Evolutionary conservation across 2,888 invertebrate species (phyloP).

Genomic region (Odiellus spinosus): DNA sequence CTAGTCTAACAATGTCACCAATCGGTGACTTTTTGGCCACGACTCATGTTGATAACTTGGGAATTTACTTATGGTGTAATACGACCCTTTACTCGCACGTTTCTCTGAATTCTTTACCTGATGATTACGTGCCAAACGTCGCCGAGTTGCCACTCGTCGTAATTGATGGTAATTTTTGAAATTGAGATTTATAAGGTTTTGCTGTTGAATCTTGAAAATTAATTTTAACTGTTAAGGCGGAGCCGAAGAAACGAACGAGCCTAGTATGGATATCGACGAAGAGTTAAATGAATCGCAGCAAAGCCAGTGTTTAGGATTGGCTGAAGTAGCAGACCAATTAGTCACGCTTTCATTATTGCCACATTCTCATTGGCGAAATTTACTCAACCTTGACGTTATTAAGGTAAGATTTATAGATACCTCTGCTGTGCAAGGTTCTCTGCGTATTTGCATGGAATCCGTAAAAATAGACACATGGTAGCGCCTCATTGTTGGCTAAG

Average conservation of each 20-base stretch:
- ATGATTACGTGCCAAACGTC: constrained; percentile 30
- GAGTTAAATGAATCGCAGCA: constrained; percentile 6
- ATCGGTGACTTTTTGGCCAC: constrained; percentile 80
- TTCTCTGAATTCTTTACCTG: constrained; percentile 52
- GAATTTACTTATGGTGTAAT: constrained; percentile 89
- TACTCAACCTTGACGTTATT: constrained; percentile 68
- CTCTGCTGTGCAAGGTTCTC: no score
- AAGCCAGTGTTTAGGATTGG: constrained; percentile 41
- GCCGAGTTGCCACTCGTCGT: constrained; percentile 25
- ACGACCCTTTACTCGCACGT: constrained; percentile 64
- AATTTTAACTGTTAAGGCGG: no score
- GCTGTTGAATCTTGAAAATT: neutral
- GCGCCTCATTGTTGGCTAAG: no score
- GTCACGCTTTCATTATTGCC: constrained; percentile 24
- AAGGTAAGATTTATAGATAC: no score
- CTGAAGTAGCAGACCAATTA: constrained; percentile 53
- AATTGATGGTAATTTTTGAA: constrained; percentile 10
- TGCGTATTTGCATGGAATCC: no score
- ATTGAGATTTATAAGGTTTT: neutral
- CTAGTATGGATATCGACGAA: neutral
- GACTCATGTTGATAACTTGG: constrained; percentile 69
- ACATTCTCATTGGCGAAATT: constrained; percentile 71
- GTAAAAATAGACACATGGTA: no score
- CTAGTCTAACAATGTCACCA: constrained; percentile 73
- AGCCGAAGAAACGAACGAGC: neutral